Conservation (phyloP, 2,113 vertebrate genomes). For the Rattus norvegicus region GRCr8 NC_086020.1:174831001-174831500, state of each 20-base stretch:
- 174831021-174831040: background rate
- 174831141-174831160: background rate
- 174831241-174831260: no score
- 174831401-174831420: background rate
- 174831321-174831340: background rate
- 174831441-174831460: background rate
- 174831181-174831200: background rate
- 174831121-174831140: background rate
- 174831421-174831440: background rate
- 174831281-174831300: background rate
- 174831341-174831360: background rate
- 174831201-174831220: background rate
- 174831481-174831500: rapidly evolving
- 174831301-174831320: background rate
- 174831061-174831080: background rate
- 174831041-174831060: background rate
- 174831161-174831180: background rate
- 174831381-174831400: background rate
- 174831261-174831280: rapidly evolving
- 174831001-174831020: constrained; percentile 89
- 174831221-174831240: background rate
- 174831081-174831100: background rate
- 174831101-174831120: background rate
- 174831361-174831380: background rate
- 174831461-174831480: background rate